These are phyloP conservation scores for Vicugna pacos DNA, from an alignment of 2,113 vertebrate species.

Conservation along the genomic window DNA sequence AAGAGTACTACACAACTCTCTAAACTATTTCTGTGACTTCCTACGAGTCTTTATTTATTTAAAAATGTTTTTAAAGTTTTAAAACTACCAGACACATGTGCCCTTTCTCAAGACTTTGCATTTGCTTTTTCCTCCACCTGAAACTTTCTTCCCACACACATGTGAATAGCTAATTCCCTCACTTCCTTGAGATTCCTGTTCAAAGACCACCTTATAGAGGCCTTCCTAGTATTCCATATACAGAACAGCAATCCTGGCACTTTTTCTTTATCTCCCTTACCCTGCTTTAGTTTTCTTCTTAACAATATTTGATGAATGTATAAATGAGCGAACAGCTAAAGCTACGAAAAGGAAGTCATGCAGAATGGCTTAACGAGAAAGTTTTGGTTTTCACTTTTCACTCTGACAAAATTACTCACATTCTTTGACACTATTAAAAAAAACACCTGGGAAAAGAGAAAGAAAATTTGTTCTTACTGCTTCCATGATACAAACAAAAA, in stretches of 20 bases:
- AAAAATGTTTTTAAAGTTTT: neutral
- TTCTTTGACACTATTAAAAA: conserved; percentile 8
- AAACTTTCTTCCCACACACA: neutral
- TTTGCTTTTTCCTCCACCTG: neutral
- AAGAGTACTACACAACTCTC: neutral
- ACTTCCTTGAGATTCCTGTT: conserved; percentile 11
- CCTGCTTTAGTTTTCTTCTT: neutral
- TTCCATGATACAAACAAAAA: conserved; percentile 33
- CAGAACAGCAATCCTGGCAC: neutral
- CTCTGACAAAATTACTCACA: conserved; percentile 11
- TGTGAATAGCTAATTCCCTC: neutral
- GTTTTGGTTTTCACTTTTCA: neutral
- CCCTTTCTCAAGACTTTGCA: neutral
- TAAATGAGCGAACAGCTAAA: conserved; percentile 2
- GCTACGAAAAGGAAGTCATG: neutral
- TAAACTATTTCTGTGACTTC: conserved; percentile 4
- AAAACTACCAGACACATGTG: neutral
- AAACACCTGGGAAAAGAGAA: neutral
- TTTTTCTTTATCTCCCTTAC: neutral
- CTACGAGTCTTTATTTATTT: neutral
- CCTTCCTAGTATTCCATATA: neutral
- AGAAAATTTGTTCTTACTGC: neutral
- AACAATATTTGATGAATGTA: conserved; percentile 7
- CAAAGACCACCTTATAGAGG: neutral
- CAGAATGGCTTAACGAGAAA: neutral